Evolutionary conservation across 2,888 invertebrate genomes (phyloP).

Genomic region (Desoria tigrina): DNA sequence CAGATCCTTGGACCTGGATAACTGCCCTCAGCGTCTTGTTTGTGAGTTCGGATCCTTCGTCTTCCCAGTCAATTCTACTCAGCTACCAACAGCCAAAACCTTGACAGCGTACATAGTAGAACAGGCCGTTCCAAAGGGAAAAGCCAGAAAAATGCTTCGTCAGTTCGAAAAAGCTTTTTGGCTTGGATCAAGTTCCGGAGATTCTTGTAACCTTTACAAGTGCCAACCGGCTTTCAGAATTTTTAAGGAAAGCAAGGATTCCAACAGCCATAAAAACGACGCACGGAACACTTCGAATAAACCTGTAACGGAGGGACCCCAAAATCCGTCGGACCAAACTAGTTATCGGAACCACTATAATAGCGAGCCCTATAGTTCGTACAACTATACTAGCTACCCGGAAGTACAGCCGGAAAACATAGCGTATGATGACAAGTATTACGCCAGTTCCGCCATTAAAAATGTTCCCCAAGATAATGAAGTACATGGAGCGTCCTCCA

Average conservation of each 20-base stretch:
- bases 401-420: constrained; percentile 1
- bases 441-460: neutral
- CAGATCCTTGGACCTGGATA: constrained; percentile 50
- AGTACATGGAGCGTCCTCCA: neutral
- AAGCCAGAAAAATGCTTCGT: constrained; percentile 32
- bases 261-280: too few relatives aligned
- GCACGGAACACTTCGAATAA: too few relatives aligned
- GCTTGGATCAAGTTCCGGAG: constrained; percentile 34
- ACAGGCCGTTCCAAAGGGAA: constrained; percentile 46
- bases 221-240: constrained; percentile 44
- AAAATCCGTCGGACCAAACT: too few relatives aligned
- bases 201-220: constrained; percentile 35
- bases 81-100: constrained; percentile 34
- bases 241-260: constrained; percentile 13
- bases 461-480: constrained; percentile 17
- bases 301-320: too few relatives aligned
- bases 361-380: neutral
- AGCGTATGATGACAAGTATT: constrained; percentile 17
- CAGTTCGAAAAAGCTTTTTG: constrained; percentile 47
- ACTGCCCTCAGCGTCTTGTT: constrained; percentile 47
- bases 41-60: constrained; percentile 46
- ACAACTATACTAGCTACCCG: neutral
- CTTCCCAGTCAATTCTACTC: constrained; percentile 34
- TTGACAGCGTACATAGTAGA: constrained; percentile 49
- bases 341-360: too few relatives aligned